Conservation (phyloP, 2,113 vertebrate species). For the Ochotona princeps region DNA sequence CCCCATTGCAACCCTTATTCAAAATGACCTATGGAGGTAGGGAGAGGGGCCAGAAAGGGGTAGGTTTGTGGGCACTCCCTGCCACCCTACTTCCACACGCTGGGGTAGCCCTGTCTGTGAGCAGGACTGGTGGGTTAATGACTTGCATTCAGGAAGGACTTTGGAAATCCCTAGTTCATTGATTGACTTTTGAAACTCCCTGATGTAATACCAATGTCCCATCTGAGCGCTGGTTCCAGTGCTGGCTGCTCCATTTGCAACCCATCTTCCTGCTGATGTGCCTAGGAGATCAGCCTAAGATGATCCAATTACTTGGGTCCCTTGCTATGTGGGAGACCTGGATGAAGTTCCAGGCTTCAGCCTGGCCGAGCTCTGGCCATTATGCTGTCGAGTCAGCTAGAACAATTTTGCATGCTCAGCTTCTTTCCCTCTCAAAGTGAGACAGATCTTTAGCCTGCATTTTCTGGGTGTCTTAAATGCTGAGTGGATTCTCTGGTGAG, state of each 20-base stretch:
- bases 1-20: neutral
- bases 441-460: neutral
- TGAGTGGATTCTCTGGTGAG: neutral
- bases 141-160: neutral
- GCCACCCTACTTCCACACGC: too few species aligned
- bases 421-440: neutral
- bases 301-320: too few species aligned
- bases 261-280: too few species aligned
- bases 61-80: neutral
- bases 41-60: too few species aligned
- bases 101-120: neutral
- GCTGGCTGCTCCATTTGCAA: too few species aligned
- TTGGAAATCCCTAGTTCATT: neutral
- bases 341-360: too few species aligned
- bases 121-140: neutral
- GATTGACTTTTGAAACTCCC: too few species aligned
- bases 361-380: too few species aligned
- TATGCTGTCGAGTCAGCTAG: neutral
- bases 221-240: too few species aligned
- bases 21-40: neutral
- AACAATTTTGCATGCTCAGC: neutral
- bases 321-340: too few species aligned
- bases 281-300: too few species aligned
- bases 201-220: too few species aligned
- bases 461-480: neutral